Evolutionary conservation across 1,140 invertebrate species (phyloP), one percentile per base, ranked within the genome.

Genomic region (Heterodera schachtii): DNA sequence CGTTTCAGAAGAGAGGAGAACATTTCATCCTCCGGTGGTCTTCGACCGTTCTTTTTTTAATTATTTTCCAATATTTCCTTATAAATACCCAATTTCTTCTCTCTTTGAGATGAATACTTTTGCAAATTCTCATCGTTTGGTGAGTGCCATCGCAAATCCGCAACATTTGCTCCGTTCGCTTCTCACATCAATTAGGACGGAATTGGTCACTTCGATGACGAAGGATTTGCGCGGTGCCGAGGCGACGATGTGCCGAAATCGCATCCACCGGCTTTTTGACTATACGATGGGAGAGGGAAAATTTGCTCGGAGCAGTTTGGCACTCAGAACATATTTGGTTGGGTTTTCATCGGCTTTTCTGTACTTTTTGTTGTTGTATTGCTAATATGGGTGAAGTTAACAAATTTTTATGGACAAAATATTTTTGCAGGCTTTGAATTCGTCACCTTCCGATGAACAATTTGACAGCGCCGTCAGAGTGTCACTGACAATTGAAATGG

Each of bases 271-370:
- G 21, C 52, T 90, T 8, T 88, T 89, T 60, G 86, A 88, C 57
- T 73, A 90, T 60, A 90, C 84, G 44, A 85, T 89, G 64, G 73
- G 79, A 52, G 86, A 83, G 9, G 87, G 87, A 19, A 89, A 89
- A 75, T 86, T 81, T 77, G 86, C 75, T 3, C 80, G 88, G n/a
- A 83, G 85, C 21, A 49, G 43, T 8, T 80, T 89, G n/a, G 83
- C 79, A 6, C 31, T 89, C 41, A 79, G 86, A 76, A 81, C 87
- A 13, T 87, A 81, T 73, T 41, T 43, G 77, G 77, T 78, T 70
- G 41, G 41, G 19, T n/a, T 52, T 52, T 52, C 49, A 52, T 6
- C 49, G 6, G 11, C 6, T 52, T 52, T 6, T 52, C 6, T 52
- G 49, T 6, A 6, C 49, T 52, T 52, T 52, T 0, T 6, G 47